Conservation (phyloP, 2,888 invertebrate species). For the Sussaba pulchella region DNA sequence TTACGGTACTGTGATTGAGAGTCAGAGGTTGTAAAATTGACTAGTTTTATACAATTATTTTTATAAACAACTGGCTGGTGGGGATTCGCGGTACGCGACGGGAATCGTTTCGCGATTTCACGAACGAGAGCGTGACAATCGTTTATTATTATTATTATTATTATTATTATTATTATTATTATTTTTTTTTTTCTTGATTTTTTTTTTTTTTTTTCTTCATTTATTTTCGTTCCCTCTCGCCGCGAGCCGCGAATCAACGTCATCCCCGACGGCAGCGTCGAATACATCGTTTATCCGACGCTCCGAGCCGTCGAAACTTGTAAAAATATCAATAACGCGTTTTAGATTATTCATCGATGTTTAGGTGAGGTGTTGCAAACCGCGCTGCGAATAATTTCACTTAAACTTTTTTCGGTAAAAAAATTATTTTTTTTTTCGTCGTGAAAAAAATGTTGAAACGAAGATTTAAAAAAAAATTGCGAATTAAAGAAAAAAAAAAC, state of each 20-base stretch:
- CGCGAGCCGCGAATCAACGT: conserved; percentile 28
- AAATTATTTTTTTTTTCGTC: no score
- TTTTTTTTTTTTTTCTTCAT: conserved; percentile 15
- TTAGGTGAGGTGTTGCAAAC: not conserved
- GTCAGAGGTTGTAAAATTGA: conserved; percentile 83
- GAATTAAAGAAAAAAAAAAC: not conserved
- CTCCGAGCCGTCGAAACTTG: conserved; percentile 13
- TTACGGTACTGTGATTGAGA: conserved; percentile 81
- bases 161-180: conserved; percentile 12
- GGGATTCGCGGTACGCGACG: conserved; percentile 65
- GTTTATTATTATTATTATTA: conserved; percentile 7
- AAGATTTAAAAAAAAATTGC: not conserved
- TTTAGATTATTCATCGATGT: conserved; percentile 30
- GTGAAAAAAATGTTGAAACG: conserved; percentile 27
- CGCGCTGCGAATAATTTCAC: conserved; percentile 27
- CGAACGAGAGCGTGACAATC: conserved; percentile 23
- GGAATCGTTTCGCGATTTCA: conserved; percentile 59
- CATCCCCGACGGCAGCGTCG: conserved; percentile 27
- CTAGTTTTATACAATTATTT: conserved; percentile 85
- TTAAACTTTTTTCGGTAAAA: conserved; percentile 12
- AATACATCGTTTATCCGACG: conserved; percentile 14
- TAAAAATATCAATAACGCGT: conserved; percentile 44
- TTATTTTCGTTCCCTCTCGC: not conserved
- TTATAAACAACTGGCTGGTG: conserved; percentile 84
- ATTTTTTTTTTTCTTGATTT: conserved; percentile 10